A percentile compares a stretch with the other conserved stretches of the same genome.
Evolutionary conservation across 2,888 invertebrate genomes (phyloP).

Genomic region (Danaus chrysippus): DNA sequence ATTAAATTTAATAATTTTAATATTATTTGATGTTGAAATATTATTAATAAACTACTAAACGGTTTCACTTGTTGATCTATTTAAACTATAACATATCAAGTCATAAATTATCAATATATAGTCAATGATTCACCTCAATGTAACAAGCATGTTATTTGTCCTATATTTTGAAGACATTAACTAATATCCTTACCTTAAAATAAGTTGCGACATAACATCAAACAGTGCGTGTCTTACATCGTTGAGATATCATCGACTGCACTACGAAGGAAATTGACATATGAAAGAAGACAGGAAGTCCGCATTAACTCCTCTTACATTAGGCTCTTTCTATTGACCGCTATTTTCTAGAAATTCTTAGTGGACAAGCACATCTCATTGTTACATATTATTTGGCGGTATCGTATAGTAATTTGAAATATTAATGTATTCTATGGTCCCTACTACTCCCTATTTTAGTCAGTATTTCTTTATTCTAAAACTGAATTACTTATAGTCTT

Average conservation of each 20-base stretch:
- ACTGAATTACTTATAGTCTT: too few species aligned
- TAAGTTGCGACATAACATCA: constrained; percentile 23
- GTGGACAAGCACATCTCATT: background rate
- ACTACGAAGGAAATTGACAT: constrained; percentile 67
- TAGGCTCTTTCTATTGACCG: constrained; percentile 41
- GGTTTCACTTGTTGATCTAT: too few species aligned
- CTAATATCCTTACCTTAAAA: background rate
- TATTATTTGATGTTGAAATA: background rate
- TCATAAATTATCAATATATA: too few species aligned
- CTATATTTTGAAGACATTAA: background rate
- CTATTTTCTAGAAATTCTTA: constrained; percentile 21
- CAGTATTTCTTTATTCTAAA: too few species aligned
- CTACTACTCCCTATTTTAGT: too few species aligned
- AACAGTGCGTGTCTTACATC: constrained; percentile 59
- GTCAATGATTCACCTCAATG: too few species aligned
- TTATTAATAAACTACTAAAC: background rate
- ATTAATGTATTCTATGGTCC: too few species aligned
- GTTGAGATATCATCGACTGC: constrained; percentile 57
- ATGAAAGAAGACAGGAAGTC: constrained; percentile 71
- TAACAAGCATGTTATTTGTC: background rate
- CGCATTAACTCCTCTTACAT: constrained; percentile 63
- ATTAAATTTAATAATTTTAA: background rate
- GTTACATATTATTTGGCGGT: background rate
- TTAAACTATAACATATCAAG: too few species aligned
- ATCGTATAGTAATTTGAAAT: too few species aligned